These are phyloP conservation scores for Sebastes diploproa DNA, from an alignment of 2,797 vertebrate species.

Conservation along the genomic window DNA sequence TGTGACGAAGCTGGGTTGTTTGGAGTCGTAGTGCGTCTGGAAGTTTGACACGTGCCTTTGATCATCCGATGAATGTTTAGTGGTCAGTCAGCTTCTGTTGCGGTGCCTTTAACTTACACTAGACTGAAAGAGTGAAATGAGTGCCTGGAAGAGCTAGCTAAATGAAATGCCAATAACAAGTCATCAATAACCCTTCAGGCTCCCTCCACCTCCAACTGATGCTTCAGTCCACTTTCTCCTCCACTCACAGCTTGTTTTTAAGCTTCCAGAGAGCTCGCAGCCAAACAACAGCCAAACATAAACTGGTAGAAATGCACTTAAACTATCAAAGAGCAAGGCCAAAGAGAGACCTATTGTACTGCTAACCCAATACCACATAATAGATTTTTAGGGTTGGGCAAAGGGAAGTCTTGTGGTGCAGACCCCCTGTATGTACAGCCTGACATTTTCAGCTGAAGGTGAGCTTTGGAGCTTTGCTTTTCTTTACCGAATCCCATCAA, in stretches of 20 bases:
- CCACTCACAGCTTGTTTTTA: constrained; percentile 8
- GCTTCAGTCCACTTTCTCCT: constrained; percentile 11
- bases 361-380: background rate
- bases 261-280: background rate
- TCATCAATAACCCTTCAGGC: constrained; percentile 37
- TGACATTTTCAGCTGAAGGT: constrained; percentile 51
- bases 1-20: background rate
- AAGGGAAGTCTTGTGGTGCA: constrained; percentile 1
- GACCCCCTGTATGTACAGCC: constrained; percentile 17
- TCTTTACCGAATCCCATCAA: constrained; percentile 38
- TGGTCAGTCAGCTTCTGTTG: background rate
- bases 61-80: background rate
- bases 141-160: constrained; percentile 24
- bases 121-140: constrained; percentile 3
- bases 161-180: constrained; percentile 53
- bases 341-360: background rate
- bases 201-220: background rate
- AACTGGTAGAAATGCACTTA: constrained; percentile 11
- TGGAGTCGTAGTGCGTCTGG: background rate
- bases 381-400: background rate
- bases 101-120: constrained; percentile 7
- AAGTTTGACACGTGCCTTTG: background rate
- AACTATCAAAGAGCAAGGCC: background rate
- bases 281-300: background rate
- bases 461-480: constrained; percentile 30